Base-by-base conservation (phyloP, 1,140 invertebrate species). In the Tyrophagus putrescentiae region DNA sequence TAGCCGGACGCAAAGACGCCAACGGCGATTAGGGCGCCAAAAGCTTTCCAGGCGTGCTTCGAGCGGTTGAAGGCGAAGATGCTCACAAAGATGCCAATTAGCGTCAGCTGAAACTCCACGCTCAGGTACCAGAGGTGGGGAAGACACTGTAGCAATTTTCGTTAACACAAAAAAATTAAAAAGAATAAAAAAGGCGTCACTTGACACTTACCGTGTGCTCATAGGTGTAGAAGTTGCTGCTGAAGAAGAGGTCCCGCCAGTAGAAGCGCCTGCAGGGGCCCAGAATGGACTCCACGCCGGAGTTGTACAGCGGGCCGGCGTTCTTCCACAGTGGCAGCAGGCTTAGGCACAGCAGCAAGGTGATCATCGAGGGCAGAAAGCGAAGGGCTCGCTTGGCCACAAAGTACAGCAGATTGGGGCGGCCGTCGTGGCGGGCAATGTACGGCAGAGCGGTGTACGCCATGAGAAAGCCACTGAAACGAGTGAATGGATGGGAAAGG, bases 91-190 rank as follows among this genome's bases (percentile, higher is more conserved):
- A 62, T 25, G 13, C 28, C 39, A 32, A 62, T 33, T 11, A 62
- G 16, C 9, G 59, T 16, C 1, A 62, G 18, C 25, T 62, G 61
- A 50, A 62, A 62, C 27, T 32, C 13, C 23, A 27, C 54, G 41
- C 54, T 58, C 18, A 62, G 16, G 23, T 60, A 58, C 61, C 61
- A 62, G 21, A 42, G 27, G 13, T 62, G 61, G 21, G 54, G 61
- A 32, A 62, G 53, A 62, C 61, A 62, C 61, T 62, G 54, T 13
- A 25, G 48, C 9, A 52, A 27, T 57, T 23, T 57, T 4, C 33
- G 18, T 9, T 27, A 44, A 36, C 33, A 53, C n/a, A 39, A n/a
- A 45, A 45, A 23, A 33, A 33, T 56, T 1, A 56, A 13, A 34
- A 33, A 33, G 5, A 56, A 18, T 5, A 25, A 28, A 53, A 16